These are phyloP conservation scores for Orycteropus afer DNA, from an alignment of 2,113 vertebrate genomes.

Conservation along the genomic window DNA sequence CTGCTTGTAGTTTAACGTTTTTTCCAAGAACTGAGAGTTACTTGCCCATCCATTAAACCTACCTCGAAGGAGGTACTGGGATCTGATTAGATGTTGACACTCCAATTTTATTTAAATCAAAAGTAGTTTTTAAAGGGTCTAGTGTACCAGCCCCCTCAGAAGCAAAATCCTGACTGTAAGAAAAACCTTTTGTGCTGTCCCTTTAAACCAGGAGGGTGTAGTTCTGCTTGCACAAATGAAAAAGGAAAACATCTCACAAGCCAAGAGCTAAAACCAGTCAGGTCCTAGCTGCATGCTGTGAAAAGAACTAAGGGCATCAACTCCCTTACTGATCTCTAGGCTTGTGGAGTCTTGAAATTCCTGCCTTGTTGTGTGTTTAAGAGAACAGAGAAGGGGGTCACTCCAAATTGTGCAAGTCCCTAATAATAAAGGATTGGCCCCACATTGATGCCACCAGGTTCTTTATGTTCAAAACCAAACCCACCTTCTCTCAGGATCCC, in stretches of 20 bases:
- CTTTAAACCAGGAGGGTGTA: neutral
- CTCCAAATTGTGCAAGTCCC: neutral
- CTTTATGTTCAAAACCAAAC: neutral
- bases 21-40: too few relatives aligned
- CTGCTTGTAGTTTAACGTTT: neutral
- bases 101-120: neutral
- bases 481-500: neutral
- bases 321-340: neutral
- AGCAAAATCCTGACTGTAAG: neutral
- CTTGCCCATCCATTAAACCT: too few relatives aligned
- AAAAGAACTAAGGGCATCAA: too few relatives aligned
- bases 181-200: neutral
- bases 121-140: neutral
- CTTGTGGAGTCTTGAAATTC: neutral
- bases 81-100: too few relatives aligned
- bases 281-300: neutral
- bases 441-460: neutral
- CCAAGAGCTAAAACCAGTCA: neutral
- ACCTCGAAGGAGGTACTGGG: neutral
- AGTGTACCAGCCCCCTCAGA: neutral
- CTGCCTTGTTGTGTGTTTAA: slow-evolving; percentile 3
- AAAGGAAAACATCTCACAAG: neutral
- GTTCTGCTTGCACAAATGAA: neutral
- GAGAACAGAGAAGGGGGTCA: neutral
- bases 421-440: neutral